phyloP scores from a whole-genome alignment of 1,140 invertebrate genomes.

The Pogonognathellus flavescens region DNA sequence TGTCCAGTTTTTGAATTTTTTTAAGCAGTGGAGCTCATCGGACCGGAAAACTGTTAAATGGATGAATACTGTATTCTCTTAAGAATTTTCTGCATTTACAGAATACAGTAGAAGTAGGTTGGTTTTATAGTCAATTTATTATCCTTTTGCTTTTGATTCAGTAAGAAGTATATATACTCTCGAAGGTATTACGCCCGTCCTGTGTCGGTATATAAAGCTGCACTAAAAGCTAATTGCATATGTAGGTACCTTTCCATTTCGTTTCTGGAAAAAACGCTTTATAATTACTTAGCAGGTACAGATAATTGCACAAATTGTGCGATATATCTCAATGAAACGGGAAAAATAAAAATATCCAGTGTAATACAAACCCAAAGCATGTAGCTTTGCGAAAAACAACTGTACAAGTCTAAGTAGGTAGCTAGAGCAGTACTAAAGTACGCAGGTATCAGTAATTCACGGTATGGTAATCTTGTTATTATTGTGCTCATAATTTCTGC shows the following conservation, averaged over 20 bases:
- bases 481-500: conserved; percentile 12
- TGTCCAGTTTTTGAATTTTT: conserved; percentile 39
- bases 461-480: conserved; percentile 1
- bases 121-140: background rate
- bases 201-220: background rate
- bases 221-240: background rate
- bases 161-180: background rate
- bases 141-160: background rate
- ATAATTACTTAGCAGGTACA: no score
- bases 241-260: conserved; percentile 18
- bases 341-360: background rate
- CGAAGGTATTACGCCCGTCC: no score
- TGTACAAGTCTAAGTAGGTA: no score
- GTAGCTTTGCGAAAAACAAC: no score
- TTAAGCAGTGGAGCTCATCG: conserved; percentile 23
- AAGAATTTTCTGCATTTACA: background rate
- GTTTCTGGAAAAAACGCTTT: background rate
- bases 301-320: no score
- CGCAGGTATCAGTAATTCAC: no score
- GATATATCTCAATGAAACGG: no score
- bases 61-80: background rate
- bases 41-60: conserved; percentile 34
- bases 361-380: background rate
- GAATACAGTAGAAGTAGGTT: no score
- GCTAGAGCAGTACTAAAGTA: no score